These are phyloP conservation scores for Eira barbara DNA, from an alignment of 2,113 vertebrate genomes.

Conservation along the genomic window DNA sequence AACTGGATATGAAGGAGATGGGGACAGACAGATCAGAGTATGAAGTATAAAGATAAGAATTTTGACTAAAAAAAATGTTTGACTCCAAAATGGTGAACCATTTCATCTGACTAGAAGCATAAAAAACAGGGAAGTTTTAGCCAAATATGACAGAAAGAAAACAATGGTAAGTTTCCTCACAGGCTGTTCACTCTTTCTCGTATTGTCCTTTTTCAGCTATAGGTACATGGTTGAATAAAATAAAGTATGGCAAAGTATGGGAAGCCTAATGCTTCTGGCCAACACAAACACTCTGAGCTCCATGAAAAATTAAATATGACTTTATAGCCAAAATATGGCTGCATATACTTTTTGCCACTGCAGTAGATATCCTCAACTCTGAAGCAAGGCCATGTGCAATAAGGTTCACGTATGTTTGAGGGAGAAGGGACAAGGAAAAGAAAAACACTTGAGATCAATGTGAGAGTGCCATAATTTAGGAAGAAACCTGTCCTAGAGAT, in stretches of 20 bases:
- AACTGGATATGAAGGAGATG: neutral
- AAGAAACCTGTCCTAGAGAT: constrained; percentile 67
- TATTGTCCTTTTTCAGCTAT: neutral
- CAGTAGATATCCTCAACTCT: neutral
- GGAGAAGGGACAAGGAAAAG: neutral
- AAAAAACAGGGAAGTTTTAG: neutral
- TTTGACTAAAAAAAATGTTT: neutral
- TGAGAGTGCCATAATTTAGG: neutral
- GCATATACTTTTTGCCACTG: neutral
- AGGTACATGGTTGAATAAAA: neutral
- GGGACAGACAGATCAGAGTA: neutral
- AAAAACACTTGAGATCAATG: neutral
- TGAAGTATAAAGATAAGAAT: neutral
- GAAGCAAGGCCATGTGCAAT: neutral
- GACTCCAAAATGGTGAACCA: neutral
- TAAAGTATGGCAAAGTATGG: neutral
- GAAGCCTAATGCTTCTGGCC: neutral
- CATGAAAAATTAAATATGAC: neutral
- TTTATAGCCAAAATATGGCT: neutral
- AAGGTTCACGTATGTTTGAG: neutral
- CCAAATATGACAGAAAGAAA: neutral
- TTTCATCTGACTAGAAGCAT: neutral
- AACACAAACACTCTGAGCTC: neutral
- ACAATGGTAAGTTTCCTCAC: neutral
- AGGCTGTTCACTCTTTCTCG: neutral